phyloP scores from a whole-genome alignment of 1,140 invertebrate genomes.

The Reticulitermes speratus region DNA sequence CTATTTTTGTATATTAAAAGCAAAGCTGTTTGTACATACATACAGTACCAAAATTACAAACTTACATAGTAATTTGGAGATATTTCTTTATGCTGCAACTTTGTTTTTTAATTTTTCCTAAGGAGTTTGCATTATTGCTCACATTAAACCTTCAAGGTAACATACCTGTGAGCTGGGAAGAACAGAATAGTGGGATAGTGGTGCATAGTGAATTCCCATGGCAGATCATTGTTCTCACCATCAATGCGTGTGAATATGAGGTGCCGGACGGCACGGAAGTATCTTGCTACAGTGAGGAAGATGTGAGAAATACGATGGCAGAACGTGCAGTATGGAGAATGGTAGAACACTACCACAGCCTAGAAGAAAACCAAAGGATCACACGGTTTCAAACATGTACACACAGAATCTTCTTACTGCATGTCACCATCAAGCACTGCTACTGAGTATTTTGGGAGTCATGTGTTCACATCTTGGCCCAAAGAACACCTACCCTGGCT shows the following conservation, averaged over 20 bases:
- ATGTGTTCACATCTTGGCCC: too few species aligned
- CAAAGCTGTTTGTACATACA: too few species aligned
- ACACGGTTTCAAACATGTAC: background rate
- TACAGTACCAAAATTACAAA: too few species aligned
- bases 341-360: conserved; percentile 70
- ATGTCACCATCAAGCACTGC: background rate
- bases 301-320: conserved; percentile 66
- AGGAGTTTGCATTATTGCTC: too few species aligned
- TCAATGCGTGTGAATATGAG: conserved; percentile 70
- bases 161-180: conserved; percentile 61
- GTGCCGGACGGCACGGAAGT: conserved; percentile 55
- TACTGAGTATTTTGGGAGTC: too few species aligned
- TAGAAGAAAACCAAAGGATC: conserved; percentile 45
- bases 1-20: too few species aligned
- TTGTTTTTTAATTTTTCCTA: too few species aligned
- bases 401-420: background rate
- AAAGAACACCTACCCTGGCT: too few species aligned
- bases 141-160: too few species aligned
- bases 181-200: conserved; percentile 73
- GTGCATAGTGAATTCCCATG: conserved; percentile 76
- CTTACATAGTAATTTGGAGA: too few species aligned
- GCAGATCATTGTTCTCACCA: conserved; percentile 75
- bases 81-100: too few species aligned
- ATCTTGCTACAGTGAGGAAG: conserved; percentile 63
- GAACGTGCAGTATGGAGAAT: conserved; percentile 69